Evolutionary conservation across 2,113 vertebrate species (phyloP).

Genomic region (Sylvilagus bachmani): DNA sequence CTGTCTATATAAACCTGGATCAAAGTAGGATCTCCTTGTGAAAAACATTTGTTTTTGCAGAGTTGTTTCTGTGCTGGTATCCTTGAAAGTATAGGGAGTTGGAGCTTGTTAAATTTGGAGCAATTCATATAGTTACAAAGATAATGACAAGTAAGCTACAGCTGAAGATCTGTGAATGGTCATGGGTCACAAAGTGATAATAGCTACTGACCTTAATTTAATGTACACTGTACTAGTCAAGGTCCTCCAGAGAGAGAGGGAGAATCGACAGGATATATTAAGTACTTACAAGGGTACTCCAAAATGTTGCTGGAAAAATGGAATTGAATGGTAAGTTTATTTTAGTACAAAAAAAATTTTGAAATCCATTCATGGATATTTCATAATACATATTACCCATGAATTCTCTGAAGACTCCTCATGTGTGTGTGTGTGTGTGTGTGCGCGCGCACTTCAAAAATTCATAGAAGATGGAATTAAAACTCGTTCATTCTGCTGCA

Average conservation of each 20-base stretch:
- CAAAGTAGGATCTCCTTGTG: slow-evolving; percentile 79
- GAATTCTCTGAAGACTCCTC: no score
- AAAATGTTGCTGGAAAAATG: no score
- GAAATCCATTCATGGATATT: no score
- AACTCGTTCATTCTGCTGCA: no score
- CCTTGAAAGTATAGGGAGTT: not conserved
- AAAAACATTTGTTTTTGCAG: slow-evolving; percentile 70
- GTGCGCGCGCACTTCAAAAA: no score
- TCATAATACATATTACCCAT: no score
- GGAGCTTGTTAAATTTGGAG: not conserved
- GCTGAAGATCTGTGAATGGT: not conserved
- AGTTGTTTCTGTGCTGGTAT: slow-evolving; percentile 36
- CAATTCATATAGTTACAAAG: not conserved
- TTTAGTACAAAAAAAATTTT: no score
- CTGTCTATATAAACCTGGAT: slow-evolving; percentile 78
- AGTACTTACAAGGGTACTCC: no score
- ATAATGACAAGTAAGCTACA: not conserved
- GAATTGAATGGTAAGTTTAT: no score
- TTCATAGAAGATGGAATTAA: no score
- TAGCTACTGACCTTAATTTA: not conserved
- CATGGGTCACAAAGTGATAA: not conserved
- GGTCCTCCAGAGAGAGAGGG: not conserved
- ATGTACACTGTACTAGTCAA: not conserved
- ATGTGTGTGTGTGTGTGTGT: no score
- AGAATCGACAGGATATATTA: not conserved